phyloP scores from a whole-genome alignment of 2,888 invertebrate genomes.

The Caradrina kadenii region DNA sequence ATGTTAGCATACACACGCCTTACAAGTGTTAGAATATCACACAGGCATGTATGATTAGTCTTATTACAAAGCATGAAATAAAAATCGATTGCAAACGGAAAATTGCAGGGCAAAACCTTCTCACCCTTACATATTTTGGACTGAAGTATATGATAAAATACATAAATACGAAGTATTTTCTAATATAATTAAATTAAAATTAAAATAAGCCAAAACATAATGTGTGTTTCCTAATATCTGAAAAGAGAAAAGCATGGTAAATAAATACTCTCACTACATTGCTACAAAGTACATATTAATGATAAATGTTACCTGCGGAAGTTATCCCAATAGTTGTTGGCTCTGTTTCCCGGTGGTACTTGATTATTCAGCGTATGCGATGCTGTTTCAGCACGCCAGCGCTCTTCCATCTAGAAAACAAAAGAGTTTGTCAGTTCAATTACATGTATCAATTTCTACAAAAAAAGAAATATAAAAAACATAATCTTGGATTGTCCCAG shows the following conservation, averaged over 20 bases:
- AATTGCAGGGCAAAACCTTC: conserved; percentile 70
- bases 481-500: background rate
- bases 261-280: conserved; percentile 45
- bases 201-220: conserved; percentile 56
- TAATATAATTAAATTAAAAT: conserved; percentile 60
- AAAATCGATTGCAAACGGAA: conserved; percentile 50
- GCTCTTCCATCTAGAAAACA: conserved; percentile 85
- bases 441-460: background rate
- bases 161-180: conserved; percentile 64
- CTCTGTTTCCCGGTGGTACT: conserved; percentile 96
- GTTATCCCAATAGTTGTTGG: conserved; percentile 98
- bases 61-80: conserved; percentile 52
- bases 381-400: conserved; percentile 86
- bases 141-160: conserved; percentile 60
- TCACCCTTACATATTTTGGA: conserved; percentile 71
- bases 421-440: background rate
- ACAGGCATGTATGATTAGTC: conserved; percentile 50
- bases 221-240: conserved; percentile 81
- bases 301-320: conserved; percentile 93
- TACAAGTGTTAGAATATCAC: conserved; percentile 45
- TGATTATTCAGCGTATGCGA: conserved; percentile 95
- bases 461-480: no score
- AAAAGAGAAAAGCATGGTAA: conserved; percentile 77
- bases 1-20: conserved; percentile 64
- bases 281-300: background rate